These are phyloP conservation scores for Andrena praecox DNA, from an alignment of 2,888 invertebrate genomes.

Conservation along the genomic window DNA sequence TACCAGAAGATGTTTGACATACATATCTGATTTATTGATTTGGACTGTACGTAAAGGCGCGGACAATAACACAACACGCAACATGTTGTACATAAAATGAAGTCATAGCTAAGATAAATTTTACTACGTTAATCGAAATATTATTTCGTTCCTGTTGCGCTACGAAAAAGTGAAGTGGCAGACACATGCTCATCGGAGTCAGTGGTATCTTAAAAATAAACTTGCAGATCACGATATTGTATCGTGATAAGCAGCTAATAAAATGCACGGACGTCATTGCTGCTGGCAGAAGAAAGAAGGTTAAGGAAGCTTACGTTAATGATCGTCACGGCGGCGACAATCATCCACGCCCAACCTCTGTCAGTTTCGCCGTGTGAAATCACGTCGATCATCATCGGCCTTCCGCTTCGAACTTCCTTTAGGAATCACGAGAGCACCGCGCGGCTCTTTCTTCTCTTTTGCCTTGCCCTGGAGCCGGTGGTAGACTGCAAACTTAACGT, in stretches of 20 bases:
- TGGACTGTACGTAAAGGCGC: no score
- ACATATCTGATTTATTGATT: no score
- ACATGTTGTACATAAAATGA: no score
- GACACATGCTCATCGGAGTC: no score
- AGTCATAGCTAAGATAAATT: no score
- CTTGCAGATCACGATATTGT: neutral
- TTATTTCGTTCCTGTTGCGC: no score
- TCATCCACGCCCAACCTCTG: slow-evolving; percentile 86
- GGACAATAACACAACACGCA: no score
- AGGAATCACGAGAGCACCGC: neutral
- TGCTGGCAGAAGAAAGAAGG: neutral
- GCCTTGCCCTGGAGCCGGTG: slow-evolving; percentile 31
- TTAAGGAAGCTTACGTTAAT: slow-evolving; percentile 62
- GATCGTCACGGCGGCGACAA: slow-evolving; percentile 84
- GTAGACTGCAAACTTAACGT: slow-evolving; percentile 52
- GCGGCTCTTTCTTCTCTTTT: slow-evolving; percentile 15
- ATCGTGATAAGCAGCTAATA: neutral
- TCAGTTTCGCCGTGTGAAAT: slow-evolving; percentile 77
- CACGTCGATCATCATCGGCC: slow-evolving; percentile 18
- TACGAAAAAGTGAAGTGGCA: no score
- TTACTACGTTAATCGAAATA: no score
- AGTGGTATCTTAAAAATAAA: neutral
- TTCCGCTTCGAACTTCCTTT: neutral
- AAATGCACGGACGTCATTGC: neutral
- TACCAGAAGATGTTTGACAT: no score